Evolutionary conservation across 2,888 invertebrate species (phyloP).

Genomic region (Tiliacea aurago): DNA sequence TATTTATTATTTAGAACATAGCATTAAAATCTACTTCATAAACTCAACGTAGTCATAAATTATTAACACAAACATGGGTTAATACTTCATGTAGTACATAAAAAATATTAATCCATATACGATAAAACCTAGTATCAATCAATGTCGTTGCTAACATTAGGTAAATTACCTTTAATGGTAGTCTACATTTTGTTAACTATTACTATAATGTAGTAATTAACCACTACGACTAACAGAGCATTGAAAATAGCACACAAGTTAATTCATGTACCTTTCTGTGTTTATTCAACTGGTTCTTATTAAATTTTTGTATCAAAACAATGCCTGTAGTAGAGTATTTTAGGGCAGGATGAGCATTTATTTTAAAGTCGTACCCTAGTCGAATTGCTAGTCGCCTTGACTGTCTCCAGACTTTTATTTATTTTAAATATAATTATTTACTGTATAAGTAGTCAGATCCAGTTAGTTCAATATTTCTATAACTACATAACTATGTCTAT

Average conservation of each 20-base stretch:
- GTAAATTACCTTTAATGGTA: slow-evolving; percentile 34
- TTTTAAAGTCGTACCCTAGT: no score
- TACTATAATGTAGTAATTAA: slow-evolving; percentile 36
- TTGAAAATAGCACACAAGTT: slow-evolving; percentile 43
- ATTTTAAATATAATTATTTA: slow-evolving; percentile 14
- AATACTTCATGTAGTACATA: slow-evolving; percentile 4
- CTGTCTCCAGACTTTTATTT: neutral
- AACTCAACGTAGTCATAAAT: slow-evolving; percentile 25
- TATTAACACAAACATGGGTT: slow-evolving; percentile 7
- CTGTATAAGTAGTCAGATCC: neutral
- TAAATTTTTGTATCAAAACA: slow-evolving; percentile 20
- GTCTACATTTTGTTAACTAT: slow-evolving; percentile 28
- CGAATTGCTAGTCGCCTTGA: no score
- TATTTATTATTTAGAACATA: slow-evolving; percentile 1
- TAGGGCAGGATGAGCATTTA: neutral
- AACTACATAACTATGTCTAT: neutral
- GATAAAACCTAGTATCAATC: slow-evolving; percentile 48
- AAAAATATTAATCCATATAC: slow-evolving; percentile 34
- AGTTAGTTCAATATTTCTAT: neutral
- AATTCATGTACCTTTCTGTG: slow-evolving; percentile 30
- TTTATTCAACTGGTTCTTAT: slow-evolving; percentile 32
- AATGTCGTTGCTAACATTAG: slow-evolving; percentile 26
- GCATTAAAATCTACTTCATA: slow-evolving; percentile 8
- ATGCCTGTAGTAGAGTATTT: neutral
- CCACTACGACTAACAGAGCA: slow-evolving; percentile 42